Conservation (phyloP, 2,797 vertebrate species). For the Sebastes taczanowskii region DNA sequence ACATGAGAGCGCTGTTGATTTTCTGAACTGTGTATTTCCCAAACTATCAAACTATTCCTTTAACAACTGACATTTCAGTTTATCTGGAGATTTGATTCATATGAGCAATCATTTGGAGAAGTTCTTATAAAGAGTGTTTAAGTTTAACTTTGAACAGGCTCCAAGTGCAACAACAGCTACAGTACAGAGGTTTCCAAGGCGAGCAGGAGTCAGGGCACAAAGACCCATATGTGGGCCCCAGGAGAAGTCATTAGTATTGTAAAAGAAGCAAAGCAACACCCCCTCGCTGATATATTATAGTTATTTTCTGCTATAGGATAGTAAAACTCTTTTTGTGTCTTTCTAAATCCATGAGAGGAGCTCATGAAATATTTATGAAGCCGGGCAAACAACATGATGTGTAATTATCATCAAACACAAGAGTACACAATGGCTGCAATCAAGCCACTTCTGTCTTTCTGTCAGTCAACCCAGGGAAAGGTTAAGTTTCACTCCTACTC, state of each 20-base stretch:
- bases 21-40: background rate
- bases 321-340: conserved; percentile 20
- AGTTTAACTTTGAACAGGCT: background rate
- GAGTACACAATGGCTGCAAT: conserved; percentile 80
- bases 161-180: background rate
- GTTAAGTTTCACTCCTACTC: conserved; percentile 67
- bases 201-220: background rate
- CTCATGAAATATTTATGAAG: conserved; percentile 72
- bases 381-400: conserved; percentile 76
- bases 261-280: background rate
- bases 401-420: conserved; percentile 84
- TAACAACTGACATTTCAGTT: background rate
- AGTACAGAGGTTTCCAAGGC: background rate
- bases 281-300: background rate
- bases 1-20: background rate
- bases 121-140: background rate
- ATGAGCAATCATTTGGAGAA: background rate
- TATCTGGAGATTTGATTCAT: background rate
- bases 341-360: conserved; percentile 27
- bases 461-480: conserved; percentile 69
- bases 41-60: background rate
- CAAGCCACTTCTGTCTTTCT: conserved; percentile 73
- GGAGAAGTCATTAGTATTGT: conserved; percentile 19
- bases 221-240: background rate
- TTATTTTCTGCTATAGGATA: conserved; percentile 20